Conservation (phyloP, 2,113 vertebrate species). For the Mesembrinibis cayennensis region DNA sequence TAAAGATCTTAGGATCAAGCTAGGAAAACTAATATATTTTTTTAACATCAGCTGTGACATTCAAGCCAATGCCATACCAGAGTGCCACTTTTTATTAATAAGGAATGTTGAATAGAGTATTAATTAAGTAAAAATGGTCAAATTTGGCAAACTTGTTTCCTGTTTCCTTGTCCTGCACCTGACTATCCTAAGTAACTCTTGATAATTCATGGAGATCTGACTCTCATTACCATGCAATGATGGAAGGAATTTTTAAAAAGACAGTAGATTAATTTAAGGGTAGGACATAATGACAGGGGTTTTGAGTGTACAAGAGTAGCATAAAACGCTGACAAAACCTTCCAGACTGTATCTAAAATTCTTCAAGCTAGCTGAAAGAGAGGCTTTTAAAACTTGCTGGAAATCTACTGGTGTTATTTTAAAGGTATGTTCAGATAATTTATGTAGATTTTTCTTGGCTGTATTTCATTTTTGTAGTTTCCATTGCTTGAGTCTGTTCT, state of each 20-base stretch:
- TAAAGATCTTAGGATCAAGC: neutral
- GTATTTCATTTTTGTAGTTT: neutral
- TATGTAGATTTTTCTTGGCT: neutral
- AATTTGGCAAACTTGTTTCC: neutral
- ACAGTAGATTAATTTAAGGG: neutral
- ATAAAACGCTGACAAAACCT: neutral
- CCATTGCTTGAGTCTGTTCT: neutral
- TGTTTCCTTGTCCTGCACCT: neutral
- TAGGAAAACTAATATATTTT: neutral
- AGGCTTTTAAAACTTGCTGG: neutral
- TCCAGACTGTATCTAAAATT: neutral
- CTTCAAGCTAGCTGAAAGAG: neutral
- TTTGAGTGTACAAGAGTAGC: neutral
- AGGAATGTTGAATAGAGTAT: neutral
- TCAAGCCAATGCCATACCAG: neutral
- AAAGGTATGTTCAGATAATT: neutral
- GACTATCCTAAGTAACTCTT: neutral
- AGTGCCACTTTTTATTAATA: neutral
- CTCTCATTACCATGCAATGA: neutral
- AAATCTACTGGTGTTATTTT: neutral
- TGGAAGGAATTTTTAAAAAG: neutral
- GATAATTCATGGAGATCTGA: neutral
- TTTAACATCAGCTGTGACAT: neutral
- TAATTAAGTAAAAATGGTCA: neutral
- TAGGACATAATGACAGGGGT: fast-evolving